These are phyloP conservation scores for Scleropages formosus DNA, from an alignment of 2,797 vertebrate genomes.

Conservation along the genomic window DNA sequence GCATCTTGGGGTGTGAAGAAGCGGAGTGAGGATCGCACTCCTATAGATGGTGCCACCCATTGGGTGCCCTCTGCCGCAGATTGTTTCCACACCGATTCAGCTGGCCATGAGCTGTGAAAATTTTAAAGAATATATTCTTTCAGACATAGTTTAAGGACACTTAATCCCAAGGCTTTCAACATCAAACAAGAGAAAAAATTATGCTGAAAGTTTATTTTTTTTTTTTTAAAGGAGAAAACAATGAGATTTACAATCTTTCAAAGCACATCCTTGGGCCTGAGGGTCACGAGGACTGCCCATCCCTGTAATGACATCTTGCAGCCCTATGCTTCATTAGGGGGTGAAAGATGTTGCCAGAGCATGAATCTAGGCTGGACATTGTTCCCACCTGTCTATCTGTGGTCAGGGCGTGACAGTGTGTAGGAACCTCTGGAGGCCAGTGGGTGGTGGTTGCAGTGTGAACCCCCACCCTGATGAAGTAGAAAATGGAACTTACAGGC, in stretches of 20 bases:
- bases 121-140: too few relatives aligned
- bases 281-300: neutral
- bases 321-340: conserved; percentile 21
- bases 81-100: too few relatives aligned
- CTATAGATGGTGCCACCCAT: too few relatives aligned
- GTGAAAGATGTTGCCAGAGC: conserved; percentile 4
- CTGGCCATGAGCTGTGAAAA: too few relatives aligned
- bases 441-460: neutral
- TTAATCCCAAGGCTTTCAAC: too few relatives aligned
- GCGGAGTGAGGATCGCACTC: neutral
- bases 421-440: neutral
- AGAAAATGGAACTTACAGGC: too few relatives aligned
- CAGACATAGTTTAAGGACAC: too few relatives aligned
- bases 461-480: neutral
- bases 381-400: neutral
- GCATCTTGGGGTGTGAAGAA: neutral
- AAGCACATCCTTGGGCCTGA: neutral
- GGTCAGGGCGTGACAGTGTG: neutral
- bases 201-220: too few relatives aligned
- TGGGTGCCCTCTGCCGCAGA: too few relatives aligned
- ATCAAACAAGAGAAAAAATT: too few relatives aligned
- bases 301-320: neutral
- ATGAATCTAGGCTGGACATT: neutral
- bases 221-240: too few relatives aligned
- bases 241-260: too few relatives aligned